Evolutionary conservation across 1,140 invertebrate species (phyloP), one percentile per base, ranked within the genome.

Genomic region (Theocolax elegans): DNA sequence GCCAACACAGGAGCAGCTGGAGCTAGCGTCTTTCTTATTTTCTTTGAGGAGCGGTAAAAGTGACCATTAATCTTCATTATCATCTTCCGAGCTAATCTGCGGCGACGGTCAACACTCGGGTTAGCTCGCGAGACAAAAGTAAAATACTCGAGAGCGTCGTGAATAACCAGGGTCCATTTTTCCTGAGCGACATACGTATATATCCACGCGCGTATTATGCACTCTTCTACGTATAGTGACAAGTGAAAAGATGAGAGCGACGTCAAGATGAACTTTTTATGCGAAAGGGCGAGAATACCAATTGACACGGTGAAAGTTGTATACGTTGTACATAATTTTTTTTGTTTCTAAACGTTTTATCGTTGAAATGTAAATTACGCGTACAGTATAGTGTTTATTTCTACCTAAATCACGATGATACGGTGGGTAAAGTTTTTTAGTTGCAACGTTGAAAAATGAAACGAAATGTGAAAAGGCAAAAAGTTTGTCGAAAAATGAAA

Each of bases 81-180:
- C 23, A 71, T 66, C 64, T 68, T 21, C 62, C 68, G 25, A 19
- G 31, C 53, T 75, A 77, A 77, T 74, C 75, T 67, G 75, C 72
- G 13, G 1, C 31, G 75, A 75, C 63, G 71, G 77, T 78, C 72
- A 80, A 79, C 72, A 72, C 48, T 21, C n/a, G 29, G n/a, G 7
- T 8, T 4, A 31, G n/a, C 27, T 54, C 35, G 60, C 42, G 73
- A 69, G 68, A 76, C 68, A 77, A 79, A 77, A 75, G 72, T 15
- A 3, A 2, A 13, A 4, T 0, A 27, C 10, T 27, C 15, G n/a
- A n/a, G 23, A 51, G 12, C 17, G 2, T 25, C 23, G n/a, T 27
- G 8, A 51, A 51, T 27, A 51, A 51, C 21, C 21, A 13, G 27
- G 10, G n/a, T 15, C 0, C 46, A 25, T 49, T 21, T n/a, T 25